Evolutionary conservation across 2,113 vertebrate genomes (phyloP).

Genomic region (Phyllostomus hastatus): DNA sequence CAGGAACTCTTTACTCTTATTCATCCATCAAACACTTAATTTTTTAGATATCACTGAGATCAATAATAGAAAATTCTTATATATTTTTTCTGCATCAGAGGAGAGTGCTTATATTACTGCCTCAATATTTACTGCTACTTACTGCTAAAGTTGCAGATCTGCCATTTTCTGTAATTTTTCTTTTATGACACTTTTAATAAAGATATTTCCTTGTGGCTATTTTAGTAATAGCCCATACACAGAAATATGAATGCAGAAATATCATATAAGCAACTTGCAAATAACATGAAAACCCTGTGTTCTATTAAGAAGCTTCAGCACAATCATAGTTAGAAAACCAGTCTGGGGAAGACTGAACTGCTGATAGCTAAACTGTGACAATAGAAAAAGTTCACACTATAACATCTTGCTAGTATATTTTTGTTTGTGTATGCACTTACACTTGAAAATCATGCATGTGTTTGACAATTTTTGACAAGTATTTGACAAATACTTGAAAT

Average conservation of each 20-base stretch:
- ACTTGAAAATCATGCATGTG: neutral
- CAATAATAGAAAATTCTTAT: neutral
- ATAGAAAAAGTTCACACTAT: neutral
- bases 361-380: neutral
- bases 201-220: neutral
- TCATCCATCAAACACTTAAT: neutral
- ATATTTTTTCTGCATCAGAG: neutral
- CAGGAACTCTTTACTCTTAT: neutral
- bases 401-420: constrained; percentile 10
- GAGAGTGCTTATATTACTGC: neutral
- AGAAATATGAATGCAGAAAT: neutral
- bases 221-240: neutral
- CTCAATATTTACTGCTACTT: constrained; percentile 11
- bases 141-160: neutral
- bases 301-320: neutral
- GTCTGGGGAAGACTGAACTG: neutral
- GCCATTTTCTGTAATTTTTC: constrained; percentile 3
- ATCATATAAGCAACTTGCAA: constrained; percentile 17
- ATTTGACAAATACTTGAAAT: neutral
- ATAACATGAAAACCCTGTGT: neutral
- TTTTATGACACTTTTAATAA: constrained; percentile 14
- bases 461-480: constrained; percentile 10
- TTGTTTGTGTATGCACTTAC: neutral
- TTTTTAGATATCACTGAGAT: constrained; percentile 3
- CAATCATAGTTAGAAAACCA: neutral